Evolutionary conservation across 2,797 vertebrate species (phyloP).

Genomic region (Sitta carolinensis): DNA sequence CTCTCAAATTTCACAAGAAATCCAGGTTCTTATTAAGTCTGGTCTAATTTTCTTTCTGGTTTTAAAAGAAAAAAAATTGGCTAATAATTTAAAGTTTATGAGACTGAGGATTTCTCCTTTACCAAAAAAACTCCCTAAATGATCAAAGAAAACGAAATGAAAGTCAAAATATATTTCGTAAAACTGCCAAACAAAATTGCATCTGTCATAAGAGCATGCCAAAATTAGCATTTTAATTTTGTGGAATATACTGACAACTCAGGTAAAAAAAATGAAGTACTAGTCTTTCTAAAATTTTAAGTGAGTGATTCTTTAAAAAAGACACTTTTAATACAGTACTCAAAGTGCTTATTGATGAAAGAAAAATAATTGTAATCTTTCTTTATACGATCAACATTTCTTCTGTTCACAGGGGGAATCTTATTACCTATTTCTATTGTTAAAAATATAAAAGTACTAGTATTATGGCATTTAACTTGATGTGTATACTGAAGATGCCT

Average conservation of each 20-base stretch:
- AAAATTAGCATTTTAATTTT: not conserved
- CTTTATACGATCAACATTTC: not conserved
- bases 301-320: not conserved
- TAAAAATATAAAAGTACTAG: not conserved
- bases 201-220: not conserved
- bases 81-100: not conserved
- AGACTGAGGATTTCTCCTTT: not conserved
- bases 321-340: not conserved
- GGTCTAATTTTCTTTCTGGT: not conserved
- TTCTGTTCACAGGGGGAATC: not conserved
- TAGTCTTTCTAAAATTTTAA: not conserved
- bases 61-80: not conserved
- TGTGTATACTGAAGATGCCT: not conserved
- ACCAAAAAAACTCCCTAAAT: rapidly evolving
- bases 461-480: not conserved
- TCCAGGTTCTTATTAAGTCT: not conserved
- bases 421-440: not conserved
- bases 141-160: not conserved
- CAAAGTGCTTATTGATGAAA: not conserved
- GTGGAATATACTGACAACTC: not conserved
- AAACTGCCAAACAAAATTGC: not conserved
- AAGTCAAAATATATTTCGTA: not conserved
- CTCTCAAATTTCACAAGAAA: not conserved
- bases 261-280: not conserved
- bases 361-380: not conserved